Conservation (phyloP, 2,113 vertebrate species). For the Numenius arquata region DNA sequence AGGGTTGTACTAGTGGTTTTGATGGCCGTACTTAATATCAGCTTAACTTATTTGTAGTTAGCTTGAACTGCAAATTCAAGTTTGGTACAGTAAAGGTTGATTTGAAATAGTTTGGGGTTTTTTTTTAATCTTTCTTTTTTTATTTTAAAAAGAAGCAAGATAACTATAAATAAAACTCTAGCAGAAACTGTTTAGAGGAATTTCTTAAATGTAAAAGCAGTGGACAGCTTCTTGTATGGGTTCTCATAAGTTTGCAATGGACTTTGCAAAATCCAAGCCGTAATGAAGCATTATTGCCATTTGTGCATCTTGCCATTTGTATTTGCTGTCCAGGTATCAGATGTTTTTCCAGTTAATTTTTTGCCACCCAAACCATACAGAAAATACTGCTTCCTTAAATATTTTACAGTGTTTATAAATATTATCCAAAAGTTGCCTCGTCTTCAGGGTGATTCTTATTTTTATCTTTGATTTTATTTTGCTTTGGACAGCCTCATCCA, state of each 20-base stretch:
- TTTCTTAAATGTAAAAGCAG: neutral
- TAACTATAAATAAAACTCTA: neutral
- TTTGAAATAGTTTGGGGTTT: neutral
- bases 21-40: neutral
- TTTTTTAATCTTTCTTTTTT: neutral
- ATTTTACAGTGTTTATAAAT: neutral
- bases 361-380: neutral
- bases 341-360: neutral
- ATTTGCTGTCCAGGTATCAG: neutral
- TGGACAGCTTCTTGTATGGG: neutral
- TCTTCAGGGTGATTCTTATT: neutral
- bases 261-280: neutral
- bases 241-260: neutral
- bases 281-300: neutral
- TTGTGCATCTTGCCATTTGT: neutral
- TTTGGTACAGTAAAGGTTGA: neutral
- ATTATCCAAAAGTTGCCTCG: neutral
- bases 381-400: neutral
- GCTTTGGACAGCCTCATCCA: neutral
- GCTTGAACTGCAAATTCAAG: neutral
- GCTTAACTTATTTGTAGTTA: neutral
- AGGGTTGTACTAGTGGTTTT: neutral
- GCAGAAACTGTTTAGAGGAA: neutral
- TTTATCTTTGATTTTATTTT: neutral
- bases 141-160: neutral